phyloP scores from a whole-genome alignment of 2,888 invertebrate species.

The Epinotia nisella region DNA sequence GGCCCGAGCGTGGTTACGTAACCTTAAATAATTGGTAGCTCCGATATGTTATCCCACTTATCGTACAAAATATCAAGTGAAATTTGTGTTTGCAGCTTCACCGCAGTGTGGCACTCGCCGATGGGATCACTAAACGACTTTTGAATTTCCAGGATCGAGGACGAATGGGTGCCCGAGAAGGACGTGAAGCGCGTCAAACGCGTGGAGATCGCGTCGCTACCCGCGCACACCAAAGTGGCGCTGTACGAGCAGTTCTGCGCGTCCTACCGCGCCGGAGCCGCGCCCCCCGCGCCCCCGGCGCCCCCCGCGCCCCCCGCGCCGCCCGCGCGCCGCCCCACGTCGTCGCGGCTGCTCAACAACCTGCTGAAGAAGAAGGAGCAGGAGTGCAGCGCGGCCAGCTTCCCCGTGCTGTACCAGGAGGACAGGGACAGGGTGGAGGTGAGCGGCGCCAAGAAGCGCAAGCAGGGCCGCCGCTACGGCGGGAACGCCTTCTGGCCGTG shows the following conservation, averaged over 20 bases:
- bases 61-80: background rate
- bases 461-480: slow-evolving; percentile 73
- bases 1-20: background rate
- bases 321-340: slow-evolving; percentile 56
- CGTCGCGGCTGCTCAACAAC: slow-evolving; percentile 67
- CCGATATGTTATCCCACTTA: background rate
- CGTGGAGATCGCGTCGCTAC: slow-evolving; percentile 83
- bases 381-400: slow-evolving; percentile 58
- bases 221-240: slow-evolving; percentile 78
- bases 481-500: slow-evolving; percentile 79
- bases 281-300: slow-evolving; percentile 44
- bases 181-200: slow-evolving; percentile 86
- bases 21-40: slow-evolving; percentile 9
- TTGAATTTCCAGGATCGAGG: slow-evolving; percentile 88
- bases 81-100: slow-evolving; percentile 74
- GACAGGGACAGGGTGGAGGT: slow-evolving; percentile 55
- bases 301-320: slow-evolving; percentile 22
- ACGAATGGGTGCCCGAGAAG: slow-evolving; percentile 93
- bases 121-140: slow-evolving; percentile 40
- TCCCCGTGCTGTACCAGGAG: slow-evolving; percentile 56
- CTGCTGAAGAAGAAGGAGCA: slow-evolving; percentile 57
- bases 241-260: slow-evolving; percentile 82
- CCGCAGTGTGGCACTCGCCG: slow-evolving; percentile 68
- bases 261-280: slow-evolving; percentile 62
- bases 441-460: slow-evolving; percentile 77